Conservation (phyloP, 2,888 invertebrate species). For the Synergus umbraculus region DNA sequence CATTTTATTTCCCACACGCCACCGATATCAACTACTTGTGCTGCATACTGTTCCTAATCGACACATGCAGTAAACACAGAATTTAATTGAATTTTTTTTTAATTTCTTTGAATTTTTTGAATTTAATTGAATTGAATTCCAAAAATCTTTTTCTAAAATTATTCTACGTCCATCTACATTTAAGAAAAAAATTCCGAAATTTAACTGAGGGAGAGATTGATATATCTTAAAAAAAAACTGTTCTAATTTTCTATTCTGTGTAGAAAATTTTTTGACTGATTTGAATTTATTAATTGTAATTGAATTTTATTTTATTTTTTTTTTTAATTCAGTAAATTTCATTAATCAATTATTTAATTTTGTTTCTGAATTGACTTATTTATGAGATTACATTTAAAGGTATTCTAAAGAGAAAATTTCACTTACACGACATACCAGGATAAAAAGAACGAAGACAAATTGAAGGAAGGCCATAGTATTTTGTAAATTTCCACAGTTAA, state of each 20-base stretch:
- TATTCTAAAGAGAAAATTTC: not conserved
- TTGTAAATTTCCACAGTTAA: constrained; percentile 10
- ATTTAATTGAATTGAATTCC: not conserved
- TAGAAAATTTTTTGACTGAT: not conserved
- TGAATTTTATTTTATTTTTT: not conserved
- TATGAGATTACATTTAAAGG: not conserved
- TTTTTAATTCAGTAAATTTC: not conserved
- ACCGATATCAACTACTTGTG: constrained; percentile 67
- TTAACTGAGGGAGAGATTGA: not conserved
- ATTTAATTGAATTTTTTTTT: not conserved
- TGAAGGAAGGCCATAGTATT: constrained; percentile 56
- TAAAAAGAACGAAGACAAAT: constrained; percentile 53
- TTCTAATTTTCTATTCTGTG: not conserved
- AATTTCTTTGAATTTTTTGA: no score
- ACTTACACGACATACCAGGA: constrained; percentile 55
- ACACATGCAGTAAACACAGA: constrained; percentile 41
- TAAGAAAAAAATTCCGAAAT: not conserved
- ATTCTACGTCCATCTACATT: not conserved
- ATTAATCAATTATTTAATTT: not conserved
- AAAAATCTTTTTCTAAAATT: not conserved
- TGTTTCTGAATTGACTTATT: not conserved
- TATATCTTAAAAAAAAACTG: no score
- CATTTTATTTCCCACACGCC: constrained; percentile 70
- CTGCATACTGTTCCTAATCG: constrained; percentile 60
- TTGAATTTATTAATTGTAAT: not conserved